Evolutionary conservation across 2,113 vertebrate species (phyloP), one percentile per base, ranked within the genome.

Genomic region (Calonectris borealis): DNA sequence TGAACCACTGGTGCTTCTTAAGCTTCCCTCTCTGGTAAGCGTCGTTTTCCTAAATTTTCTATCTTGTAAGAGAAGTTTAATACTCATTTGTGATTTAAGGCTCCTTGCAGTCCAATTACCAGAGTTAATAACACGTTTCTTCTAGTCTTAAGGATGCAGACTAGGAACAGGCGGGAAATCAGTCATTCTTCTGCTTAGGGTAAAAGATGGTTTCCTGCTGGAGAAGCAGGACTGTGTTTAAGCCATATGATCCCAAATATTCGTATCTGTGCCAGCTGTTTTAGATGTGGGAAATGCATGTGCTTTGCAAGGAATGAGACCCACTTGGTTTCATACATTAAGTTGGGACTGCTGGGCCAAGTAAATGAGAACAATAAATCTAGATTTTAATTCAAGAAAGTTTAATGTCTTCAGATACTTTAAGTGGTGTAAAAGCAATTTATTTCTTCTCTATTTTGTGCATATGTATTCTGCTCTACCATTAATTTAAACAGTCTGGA

Each of bases 401-500:
- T 83, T 94, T 69, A 93, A 38, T 61, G 44, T 82, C 92, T 95
- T 97, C 92, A 80, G 79, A 95, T 93, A 75, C 66, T 80, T 83
- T 65, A 49, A 83, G 24, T 55, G 31, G 58, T 94, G 64, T 93
- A 86, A 93, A 96, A 92, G 87, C 84, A 58, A 76, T 94, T 83
- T 90, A 80, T 91, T 94, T 92, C 81, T 79, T 86, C 88, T 84
- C 36, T 89, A 5, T 96, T 91, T 68, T 89, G 54, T 87, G 46
- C 75, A 14, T 85, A 42, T n/a, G 11, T 40, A 16, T 90, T 92
- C 57, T 91, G 38, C 95, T 81, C 62, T 88, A 66, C 84, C 79
- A 70, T 95, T 97, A 96, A 97, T 97, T 96, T 94, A 96, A 97
- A 85, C 48, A 65, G 91, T 83, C 94, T 98, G 97, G 94, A 96